Percentiles rank a stretch among this genome's conserved stretches.
These are phyloP conservation scores for Myotis pilosus DNA, from an alignment of 2,797 vertebrate species.

Conservation along the genomic window DNA sequence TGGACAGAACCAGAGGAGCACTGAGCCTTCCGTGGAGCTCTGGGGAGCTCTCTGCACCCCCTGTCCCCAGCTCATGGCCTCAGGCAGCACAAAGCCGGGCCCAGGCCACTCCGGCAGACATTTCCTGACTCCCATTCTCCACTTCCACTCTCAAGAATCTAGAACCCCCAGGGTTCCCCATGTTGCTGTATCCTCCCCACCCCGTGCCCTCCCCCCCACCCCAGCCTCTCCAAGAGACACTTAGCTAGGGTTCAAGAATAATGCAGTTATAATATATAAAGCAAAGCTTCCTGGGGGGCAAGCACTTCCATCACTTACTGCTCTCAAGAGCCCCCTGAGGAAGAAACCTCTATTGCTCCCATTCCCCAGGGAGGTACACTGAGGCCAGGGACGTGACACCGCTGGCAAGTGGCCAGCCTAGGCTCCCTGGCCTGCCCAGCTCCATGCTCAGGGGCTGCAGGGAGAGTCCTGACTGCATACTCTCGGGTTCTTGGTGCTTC, in stretches of 20 bases:
- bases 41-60: not conserved
- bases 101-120: not conserved
- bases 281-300: not conserved
- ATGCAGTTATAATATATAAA: not conserved
- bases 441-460: not conserved
- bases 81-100: not conserved
- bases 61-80: rapidly evolving
- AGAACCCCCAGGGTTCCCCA: not conserved
- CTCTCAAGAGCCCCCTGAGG: not conserved
- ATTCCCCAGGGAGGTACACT: not conserved
- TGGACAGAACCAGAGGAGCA: not conserved
- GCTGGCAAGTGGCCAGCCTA: too few species aligned
- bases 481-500: not conserved
- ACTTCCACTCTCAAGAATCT: not conserved
- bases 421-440: not conserved
- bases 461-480: not conserved
- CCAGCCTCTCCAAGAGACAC: not conserved
- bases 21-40: rapidly evolving
- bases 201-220: too few species aligned
- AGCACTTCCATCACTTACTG: not conserved
- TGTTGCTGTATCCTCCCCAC: not conserved
- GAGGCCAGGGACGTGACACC: not conserved
- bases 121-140: not conserved
- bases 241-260: not conserved
- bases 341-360: not conserved